Conservation (phyloP, 1,140 invertebrate genomes). For the Leptinotarsa undecemlineata region DNA sequence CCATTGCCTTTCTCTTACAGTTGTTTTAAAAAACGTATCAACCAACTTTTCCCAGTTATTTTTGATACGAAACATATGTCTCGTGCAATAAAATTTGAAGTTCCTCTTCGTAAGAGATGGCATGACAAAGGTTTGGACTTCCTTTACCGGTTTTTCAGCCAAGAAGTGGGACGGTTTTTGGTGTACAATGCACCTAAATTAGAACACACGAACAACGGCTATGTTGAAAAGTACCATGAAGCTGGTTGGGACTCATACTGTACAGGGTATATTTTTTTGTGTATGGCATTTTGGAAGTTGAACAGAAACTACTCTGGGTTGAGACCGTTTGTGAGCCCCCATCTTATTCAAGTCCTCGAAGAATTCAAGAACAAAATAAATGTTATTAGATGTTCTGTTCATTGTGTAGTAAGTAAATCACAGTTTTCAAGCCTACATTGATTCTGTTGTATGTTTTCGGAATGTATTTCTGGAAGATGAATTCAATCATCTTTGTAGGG, state of each 20-base stretch:
- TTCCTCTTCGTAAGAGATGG: conserved; percentile 60
- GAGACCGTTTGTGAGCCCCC: conserved; percentile 57
- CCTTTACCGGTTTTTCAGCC: conserved; percentile 64
- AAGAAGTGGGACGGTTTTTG: conserved; percentile 53
- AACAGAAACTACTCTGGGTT: conserved; percentile 49
- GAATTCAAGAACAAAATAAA: conserved; percentile 64
- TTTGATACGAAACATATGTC: conserved; percentile 77
- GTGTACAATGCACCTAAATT: conserved; percentile 55
- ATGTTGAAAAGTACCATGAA: conserved; percentile 62
- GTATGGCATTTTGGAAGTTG: conserved; percentile 59
- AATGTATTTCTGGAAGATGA: no score
- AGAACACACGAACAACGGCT: conserved; percentile 45
- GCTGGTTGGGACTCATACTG: conserved; percentile 78
- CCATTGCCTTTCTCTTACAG: conserved; percentile 69
- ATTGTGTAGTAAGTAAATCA: conserved; percentile 60
- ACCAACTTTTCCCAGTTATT: conserved; percentile 67
- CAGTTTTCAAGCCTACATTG: no score
- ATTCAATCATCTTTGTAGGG: no score
- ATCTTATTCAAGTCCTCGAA: conserved; percentile 60
- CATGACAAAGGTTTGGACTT: conserved; percentile 58
- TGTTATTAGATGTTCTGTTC: conserved; percentile 61
- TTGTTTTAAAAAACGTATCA: conserved; percentile 67
- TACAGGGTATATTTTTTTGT: conserved; percentile 68
- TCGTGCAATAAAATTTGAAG: conserved; percentile 57
- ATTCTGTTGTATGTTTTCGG: no score